Conservation (phyloP, 2,888 invertebrate species). For the Pyrochroa serraticornis region DNA sequence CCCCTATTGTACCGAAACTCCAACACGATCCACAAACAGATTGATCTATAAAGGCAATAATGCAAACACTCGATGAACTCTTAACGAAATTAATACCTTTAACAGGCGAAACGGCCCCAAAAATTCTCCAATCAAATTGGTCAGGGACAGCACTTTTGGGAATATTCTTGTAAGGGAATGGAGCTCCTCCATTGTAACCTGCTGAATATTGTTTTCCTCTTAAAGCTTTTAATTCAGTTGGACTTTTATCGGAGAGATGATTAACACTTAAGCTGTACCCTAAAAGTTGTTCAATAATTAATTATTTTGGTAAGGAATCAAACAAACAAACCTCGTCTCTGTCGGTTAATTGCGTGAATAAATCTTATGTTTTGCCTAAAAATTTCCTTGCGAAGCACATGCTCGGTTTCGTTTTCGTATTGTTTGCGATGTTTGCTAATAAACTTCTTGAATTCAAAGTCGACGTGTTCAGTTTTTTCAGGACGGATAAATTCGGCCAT, state of each 20-base stretch:
- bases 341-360: slow-evolving; percentile 52
- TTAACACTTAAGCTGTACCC: slow-evolving; percentile 81
- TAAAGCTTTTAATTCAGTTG: slow-evolving; percentile 76
- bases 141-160: slow-evolving; percentile 69
- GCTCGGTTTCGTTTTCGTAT: slow-evolving; percentile 72
- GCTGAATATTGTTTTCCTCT: slow-evolving; percentile 71
- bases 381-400: slow-evolving; percentile 71
- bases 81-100: slow-evolving; percentile 67
- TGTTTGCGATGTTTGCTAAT: slow-evolving; percentile 72
- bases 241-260: slow-evolving; percentile 84
- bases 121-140: slow-evolving; percentile 87
- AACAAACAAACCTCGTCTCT: slow-evolving; percentile 44
- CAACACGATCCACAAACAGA: slow-evolving; percentile 97
- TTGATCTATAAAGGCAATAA: slow-evolving; percentile 72
- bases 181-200: slow-evolving; percentile 73
- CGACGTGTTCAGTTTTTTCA: slow-evolving; percentile 71
- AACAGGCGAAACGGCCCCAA: slow-evolving; percentile 92
- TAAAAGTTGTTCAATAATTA: slow-evolving; percentile 44
- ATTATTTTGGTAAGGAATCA: background rate
- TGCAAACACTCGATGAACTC: background rate
- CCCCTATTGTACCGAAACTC: slow-evolving; percentile 94
- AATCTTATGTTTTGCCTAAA: slow-evolving; percentile 88
- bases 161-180: slow-evolving; percentile 74
- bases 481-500: slow-evolving; percentile 89
- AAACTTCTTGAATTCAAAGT: slow-evolving; percentile 77